phyloP scores from a whole-genome alignment of 2,797 vertebrate species.

The Alfaro cultratus region DNA sequence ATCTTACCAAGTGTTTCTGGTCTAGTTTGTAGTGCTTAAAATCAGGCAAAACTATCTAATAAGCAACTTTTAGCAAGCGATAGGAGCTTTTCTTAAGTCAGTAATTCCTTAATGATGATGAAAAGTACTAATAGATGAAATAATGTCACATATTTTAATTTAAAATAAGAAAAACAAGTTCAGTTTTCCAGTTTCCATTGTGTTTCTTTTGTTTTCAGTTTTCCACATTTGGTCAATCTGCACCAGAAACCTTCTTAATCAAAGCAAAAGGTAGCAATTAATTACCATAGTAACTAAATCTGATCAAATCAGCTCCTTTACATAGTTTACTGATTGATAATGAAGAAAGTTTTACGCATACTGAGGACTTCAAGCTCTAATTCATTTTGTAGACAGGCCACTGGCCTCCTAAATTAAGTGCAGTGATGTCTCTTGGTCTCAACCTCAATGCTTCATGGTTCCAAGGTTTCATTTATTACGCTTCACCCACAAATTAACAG shows the following conservation, averaged over 20 bases:
- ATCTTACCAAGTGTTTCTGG: too few relatives aligned
- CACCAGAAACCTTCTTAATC: background rate
- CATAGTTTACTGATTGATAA: conserved; percentile 66
- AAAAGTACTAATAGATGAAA: too few relatives aligned
- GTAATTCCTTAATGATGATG: too few relatives aligned
- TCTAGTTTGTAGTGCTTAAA: too few relatives aligned
- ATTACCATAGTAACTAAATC: conserved; percentile 14
- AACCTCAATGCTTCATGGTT: conserved; percentile 72
- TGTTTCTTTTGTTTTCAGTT: background rate
- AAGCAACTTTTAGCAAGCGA: too few relatives aligned
- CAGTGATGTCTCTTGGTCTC: conserved; percentile 66
- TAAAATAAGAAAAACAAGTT: background rate
- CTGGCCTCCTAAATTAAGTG: conserved; percentile 69
- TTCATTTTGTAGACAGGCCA: conserved; percentile 69
- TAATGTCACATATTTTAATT: too few relatives aligned
- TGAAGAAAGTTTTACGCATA: conserved; percentile 71
- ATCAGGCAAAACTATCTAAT: too few relatives aligned
- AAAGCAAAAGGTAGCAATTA: background rate
- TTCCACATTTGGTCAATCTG: background rate
- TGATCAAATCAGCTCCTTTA: conserved; percentile 47
- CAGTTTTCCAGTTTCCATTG: background rate
- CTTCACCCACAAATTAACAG: conserved; percentile 72
- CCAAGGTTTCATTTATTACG: conserved; percentile 79
- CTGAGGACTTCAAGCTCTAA: conserved; percentile 61
- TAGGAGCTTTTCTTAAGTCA: too few relatives aligned